Percentiles rank a stretch among this genome's conserved stretches.
phyloP scores from a whole-genome alignment of 23 tunicate genomes.

The Oikopleura albicans region DNA sequence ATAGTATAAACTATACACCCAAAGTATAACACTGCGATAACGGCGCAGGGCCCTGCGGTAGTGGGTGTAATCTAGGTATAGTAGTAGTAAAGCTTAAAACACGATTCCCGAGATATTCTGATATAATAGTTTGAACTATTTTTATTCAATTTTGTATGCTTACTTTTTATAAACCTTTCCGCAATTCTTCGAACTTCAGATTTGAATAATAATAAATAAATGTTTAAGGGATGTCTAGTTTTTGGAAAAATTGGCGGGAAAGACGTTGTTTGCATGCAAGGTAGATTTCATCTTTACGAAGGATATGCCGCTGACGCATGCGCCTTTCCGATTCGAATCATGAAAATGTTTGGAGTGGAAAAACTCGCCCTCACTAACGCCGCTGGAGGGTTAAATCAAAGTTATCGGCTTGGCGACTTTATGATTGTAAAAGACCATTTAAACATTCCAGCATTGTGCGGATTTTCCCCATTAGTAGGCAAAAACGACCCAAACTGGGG shows the following conservation, averaged over 20 bases:
- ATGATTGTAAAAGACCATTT: conserved; percentile 11
- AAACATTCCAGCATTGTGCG: neutral
- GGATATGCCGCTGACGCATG: neutral
- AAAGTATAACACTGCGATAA: too few relatives aligned
- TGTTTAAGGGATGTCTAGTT: conserved; percentile 11
- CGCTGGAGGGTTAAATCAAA: neutral
- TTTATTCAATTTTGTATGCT: too few relatives aligned
- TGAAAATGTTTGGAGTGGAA: conserved; percentile 10
- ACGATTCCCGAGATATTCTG: too few relatives aligned
- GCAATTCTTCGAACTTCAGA: too few relatives aligned
- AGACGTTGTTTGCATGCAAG: conserved; percentile 12
- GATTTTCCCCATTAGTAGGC: neutral
- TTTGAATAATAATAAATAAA: too few relatives aligned
- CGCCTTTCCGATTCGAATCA: neutral
- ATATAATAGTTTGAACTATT: too few relatives aligned
- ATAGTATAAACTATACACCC: too few relatives aligned
- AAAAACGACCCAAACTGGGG: neutral
- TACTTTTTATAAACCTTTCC: too few relatives aligned
- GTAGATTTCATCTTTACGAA: conserved; percentile 17
- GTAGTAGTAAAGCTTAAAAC: too few relatives aligned
- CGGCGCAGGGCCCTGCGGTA: too few relatives aligned
- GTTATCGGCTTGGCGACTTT: conserved; percentile 3
- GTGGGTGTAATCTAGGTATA: too few relatives aligned
- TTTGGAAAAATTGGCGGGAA: neutral
- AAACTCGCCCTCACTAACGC: neutral